Percentiles rank a stretch among this genome's conserved stretches.
Evolutionary conservation across 2,113 vertebrate genomes (phyloP).

Genomic region (Siphamia tubifer): DNA sequence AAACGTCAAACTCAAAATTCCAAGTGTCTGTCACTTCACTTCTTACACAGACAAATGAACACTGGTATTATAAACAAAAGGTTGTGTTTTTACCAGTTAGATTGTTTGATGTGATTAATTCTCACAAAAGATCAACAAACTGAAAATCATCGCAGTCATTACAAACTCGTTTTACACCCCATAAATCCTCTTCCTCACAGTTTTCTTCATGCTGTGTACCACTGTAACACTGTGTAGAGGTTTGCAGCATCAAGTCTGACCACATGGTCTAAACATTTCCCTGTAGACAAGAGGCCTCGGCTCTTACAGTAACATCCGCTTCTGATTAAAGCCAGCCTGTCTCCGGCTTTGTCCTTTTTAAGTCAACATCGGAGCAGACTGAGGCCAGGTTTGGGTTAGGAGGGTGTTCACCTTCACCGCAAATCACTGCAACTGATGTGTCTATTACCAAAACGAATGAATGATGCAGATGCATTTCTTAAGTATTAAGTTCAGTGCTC

Average conservation of each 20-base stretch:
- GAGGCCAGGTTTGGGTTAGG: conserved; percentile 31
- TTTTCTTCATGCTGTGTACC: neutral
- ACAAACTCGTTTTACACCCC: conserved; percentile 6
- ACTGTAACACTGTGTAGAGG: neutral
- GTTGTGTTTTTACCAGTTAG: neutral
- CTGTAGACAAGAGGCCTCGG: conserved; percentile 34
- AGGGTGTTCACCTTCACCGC: conserved; percentile 13
- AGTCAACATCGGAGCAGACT: conserved; percentile 33
- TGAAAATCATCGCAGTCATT: conserved; percentile 5
- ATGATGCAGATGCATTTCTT: neutral
- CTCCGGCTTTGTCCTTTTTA: conserved; percentile 54
- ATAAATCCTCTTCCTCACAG: conserved; percentile 10
- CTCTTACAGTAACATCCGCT: conserved; percentile 58
- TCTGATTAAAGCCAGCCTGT: conserved; percentile 57
- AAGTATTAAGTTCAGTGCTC: neutral
- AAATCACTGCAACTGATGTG: conserved; percentile 27
- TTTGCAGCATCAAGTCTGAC: conserved; percentile 16
- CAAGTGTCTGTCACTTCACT: no score
- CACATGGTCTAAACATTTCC: conserved; percentile 46
- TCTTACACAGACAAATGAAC: no score
- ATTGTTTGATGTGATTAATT: neutral
- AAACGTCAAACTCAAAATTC: no score
- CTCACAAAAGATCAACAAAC: neutral
- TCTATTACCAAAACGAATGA: neutral
- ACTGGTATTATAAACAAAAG: neutral